Conservation (phyloP, 2,797 vertebrate genomes). For the Poecile montanus region DNA sequence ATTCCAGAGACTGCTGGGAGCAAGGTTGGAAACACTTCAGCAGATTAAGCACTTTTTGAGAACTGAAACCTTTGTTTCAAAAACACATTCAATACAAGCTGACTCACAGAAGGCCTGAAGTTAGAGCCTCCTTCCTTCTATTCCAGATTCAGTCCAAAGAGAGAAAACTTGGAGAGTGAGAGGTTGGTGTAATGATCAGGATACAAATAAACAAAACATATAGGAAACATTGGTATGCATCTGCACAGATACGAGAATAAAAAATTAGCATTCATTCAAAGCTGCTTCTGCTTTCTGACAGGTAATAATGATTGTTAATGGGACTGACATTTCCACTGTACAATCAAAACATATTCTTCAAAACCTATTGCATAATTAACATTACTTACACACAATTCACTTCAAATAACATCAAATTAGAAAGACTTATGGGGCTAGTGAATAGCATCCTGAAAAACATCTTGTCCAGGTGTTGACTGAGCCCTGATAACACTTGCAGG, state of each 20-base stretch:
- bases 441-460: constrained; percentile 9
- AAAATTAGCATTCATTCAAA: constrained; percentile 64
- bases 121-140: not conserved
- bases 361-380: constrained; percentile 68
- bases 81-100: not conserved
- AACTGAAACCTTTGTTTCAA: constrained; percentile 9
- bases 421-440: constrained; percentile 36
- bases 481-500: not conserved
- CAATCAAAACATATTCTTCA: constrained; percentile 68
- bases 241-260: not conserved
- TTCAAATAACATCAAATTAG: constrained; percentile 57
- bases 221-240: constrained; percentile 38
- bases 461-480: not conserved
- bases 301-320: constrained; percentile 75
- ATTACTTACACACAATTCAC: constrained; percentile 66
- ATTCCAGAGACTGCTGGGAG: not conserved
- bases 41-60: not conserved
- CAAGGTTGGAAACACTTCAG: not conserved
- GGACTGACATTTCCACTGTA: constrained; percentile 74
- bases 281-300: constrained; percentile 53
- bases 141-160: not conserved
- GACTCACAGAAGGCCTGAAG: not conserved
- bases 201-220: not conserved
- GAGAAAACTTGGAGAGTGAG: not conserved
- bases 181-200: not conserved